Base-by-base conservation (phyloP, 2,113 vertebrate genomes). In the Cephalopholis sonnerati region DNA sequence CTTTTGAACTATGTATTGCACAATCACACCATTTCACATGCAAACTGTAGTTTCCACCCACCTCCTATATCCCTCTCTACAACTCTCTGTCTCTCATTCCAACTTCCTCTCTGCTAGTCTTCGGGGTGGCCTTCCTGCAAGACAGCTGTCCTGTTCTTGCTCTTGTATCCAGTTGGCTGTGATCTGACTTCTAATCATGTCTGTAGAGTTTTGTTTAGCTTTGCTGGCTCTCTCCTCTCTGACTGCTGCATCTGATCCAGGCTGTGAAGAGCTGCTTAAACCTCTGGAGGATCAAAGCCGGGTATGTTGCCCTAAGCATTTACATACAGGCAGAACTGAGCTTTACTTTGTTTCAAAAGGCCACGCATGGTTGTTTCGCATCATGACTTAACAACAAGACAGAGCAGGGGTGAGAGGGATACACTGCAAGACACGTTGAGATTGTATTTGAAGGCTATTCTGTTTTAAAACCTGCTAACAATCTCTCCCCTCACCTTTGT, bases 161-260 rank as follows among this genome's bases (percentile, higher is more conserved):
- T 67, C 24, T 32, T 0, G 20, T 39, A 3, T 64, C 39, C 39
- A 53, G 41, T 10, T 48, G 27, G 4, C 41, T 46, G 27, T 66
- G 61, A 39, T 53, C n/a, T 32, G 8, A 62, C 78, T 57, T 32
- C 25, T 77, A 5, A 78, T 44, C 82, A 91, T 91, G 91, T 76
- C 46, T 46, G 41, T 69, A 77, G 50, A 29, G 17, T 68, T 89
- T 24, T 76, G 57, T 50, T 44, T 89, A 13, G 74, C 50, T 64
- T 15, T 89, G 53, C 74, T 92, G 58, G 72, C 84, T 82, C 77
- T 92, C 67, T 86, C 22, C 55, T 77, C 46, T 15, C 79, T 93
- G 70, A 75, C 74, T 3, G 71, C 84, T 20, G 83, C 81, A 0
- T 82, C 91, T 39, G 84, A 86, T 58, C 62, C 61, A 22, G 68